These are phyloP conservation scores for Lepetodrilus schrolli DNA, from an alignment of 2,888 invertebrate species.

Conservation along the genomic window DNA sequence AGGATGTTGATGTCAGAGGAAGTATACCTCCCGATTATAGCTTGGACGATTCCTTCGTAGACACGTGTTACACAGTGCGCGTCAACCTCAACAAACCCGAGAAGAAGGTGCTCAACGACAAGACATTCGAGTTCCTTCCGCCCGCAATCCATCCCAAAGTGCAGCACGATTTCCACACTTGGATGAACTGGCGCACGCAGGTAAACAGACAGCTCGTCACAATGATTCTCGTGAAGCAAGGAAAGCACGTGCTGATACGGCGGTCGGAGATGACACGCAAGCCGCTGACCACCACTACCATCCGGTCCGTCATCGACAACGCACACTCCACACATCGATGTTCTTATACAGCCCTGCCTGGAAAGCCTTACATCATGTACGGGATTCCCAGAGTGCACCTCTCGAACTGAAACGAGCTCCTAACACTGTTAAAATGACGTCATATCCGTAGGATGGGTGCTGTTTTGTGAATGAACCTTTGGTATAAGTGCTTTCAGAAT, in stretches of 20 bases:
- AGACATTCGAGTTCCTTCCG: conserved; percentile 28
- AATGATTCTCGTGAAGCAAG: conserved; percentile 37
- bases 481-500: too few species aligned
- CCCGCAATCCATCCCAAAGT: conserved; percentile 7
- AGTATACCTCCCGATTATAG: conserved; percentile 38
- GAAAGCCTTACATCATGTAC: conserved; percentile 47
- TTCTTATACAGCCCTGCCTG: conserved; percentile 36
- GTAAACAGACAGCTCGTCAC: conserved; percentile 44
- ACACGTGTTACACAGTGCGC: background rate
- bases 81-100: conserved; percentile 28
- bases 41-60: background rate
- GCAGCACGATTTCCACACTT: conserved; percentile 38
- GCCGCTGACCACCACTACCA: conserved; percentile 35
- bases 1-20: background rate
- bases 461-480: too few species aligned
- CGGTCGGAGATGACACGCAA: conserved; percentile 35
- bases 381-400: conserved; percentile 45
- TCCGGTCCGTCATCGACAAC: conserved; percentile 37
- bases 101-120: conserved; percentile 34
- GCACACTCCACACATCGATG: conserved; percentile 7
- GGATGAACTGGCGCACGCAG: conserved; percentile 46
- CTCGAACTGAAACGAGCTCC: background rate
- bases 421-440: too few species aligned
- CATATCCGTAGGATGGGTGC: too few species aligned
- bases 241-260: conserved; percentile 35